These are phyloP conservation scores for Flexamia atlantica DNA, from an alignment of 2,888 invertebrate genomes.

Conservation along the genomic window DNA sequence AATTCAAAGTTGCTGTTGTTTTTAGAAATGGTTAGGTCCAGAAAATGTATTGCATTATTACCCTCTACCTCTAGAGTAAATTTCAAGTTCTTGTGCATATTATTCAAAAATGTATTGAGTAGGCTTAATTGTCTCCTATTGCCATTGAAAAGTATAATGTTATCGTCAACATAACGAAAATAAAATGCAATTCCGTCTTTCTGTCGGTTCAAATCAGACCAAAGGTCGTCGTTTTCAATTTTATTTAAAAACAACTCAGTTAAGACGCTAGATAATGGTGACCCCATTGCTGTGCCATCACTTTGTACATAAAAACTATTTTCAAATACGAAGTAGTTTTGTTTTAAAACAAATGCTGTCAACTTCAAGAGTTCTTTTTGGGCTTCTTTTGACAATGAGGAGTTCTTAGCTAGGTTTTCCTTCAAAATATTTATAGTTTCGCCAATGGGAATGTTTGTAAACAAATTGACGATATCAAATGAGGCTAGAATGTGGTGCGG, in stretches of 20 bases:
- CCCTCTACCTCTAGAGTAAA: neutral
- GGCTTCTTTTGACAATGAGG: neutral
- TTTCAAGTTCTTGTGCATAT: neutral
- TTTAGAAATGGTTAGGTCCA: too few relatives aligned
- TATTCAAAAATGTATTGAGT: neutral
- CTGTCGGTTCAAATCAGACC: neutral
- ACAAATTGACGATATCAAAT: constrained; percentile 6
- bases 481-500: neutral
- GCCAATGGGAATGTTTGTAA: neutral
- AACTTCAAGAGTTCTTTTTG: neutral
- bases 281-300: constrained; percentile 41
- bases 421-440: constrained; percentile 4
- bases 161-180: constrained; percentile 5
- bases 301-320: constrained; percentile 16
- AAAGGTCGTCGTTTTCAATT: constrained; percentile 15
- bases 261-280: constrained; percentile 31
- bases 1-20: neutral
- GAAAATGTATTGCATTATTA: neutral
- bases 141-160: neutral
- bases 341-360: constrained; percentile 23
- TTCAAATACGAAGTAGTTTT: constrained; percentile 27
- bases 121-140: neutral
- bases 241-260: constrained; percentile 24
- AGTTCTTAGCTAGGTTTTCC: constrained; percentile 9
- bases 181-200: neutral